Evolutionary conservation across 2,888 invertebrate genomes (phyloP).

Genomic region (Tupiocoris notatus): DNA sequence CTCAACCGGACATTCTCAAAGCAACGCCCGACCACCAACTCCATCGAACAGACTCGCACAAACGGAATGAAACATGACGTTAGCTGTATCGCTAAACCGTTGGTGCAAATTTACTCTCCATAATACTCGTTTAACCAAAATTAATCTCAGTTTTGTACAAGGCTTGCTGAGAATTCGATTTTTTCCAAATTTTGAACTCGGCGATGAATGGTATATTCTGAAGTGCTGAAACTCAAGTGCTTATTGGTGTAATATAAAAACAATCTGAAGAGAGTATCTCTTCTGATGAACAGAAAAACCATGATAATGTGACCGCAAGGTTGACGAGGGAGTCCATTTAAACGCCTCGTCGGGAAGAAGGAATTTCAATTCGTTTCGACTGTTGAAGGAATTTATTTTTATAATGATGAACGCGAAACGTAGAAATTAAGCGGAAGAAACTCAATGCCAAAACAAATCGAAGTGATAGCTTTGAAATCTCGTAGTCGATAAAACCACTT

Average conservation of each 20-base stretch:
- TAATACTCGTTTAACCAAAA: no score
- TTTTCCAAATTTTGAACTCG: no score
- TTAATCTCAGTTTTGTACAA: no score
- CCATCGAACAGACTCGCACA: constrained; percentile 58
- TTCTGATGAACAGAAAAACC: no score
- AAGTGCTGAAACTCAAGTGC: no score
- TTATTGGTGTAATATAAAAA: no score
- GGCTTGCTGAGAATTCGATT: no score
- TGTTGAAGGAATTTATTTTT: constrained; percentile 28
- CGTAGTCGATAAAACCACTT: constrained; percentile 2
- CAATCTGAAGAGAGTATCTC: no score
- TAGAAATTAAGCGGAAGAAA: constrained; percentile 9
- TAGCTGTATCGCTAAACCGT: neutral
- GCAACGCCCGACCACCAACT: constrained; percentile 81
- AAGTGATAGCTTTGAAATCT: constrained; percentile 30
- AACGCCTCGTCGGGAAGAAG: neutral
- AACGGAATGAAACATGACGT: constrained; percentile 48
- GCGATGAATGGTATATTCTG: no score
- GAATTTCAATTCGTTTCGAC: neutral
- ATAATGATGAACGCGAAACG: constrained; percentile 4
- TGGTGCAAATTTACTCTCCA: no score
- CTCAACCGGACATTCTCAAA: constrained; percentile 81
- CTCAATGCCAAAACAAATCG: constrained; percentile 9
- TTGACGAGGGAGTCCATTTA: neutral
- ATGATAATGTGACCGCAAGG: no score